Conservation (phyloP, 2,888 invertebrate genomes). For the Rhodophaea formosa region DNA sequence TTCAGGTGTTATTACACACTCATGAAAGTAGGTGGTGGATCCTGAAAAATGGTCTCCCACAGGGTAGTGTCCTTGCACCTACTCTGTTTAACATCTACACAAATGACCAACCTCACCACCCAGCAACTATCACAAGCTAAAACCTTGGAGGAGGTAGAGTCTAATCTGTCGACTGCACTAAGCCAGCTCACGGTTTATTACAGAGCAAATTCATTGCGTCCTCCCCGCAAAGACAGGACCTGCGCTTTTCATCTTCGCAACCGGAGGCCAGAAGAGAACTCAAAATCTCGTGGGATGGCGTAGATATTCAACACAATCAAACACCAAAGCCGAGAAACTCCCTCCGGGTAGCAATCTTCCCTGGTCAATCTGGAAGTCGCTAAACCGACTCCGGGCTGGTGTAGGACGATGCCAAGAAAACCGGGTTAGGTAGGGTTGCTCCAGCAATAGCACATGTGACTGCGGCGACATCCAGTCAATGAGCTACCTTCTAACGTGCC, state of each 20-base stretch:
- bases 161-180: background rate
- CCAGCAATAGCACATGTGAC: no score
- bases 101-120: background rate
- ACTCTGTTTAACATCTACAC: background rate
- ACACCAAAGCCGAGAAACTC: no score
- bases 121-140: background rate
- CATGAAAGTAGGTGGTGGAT: background rate
- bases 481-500: no score
- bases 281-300: no score
- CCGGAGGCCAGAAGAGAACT: no score
- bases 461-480: no score
- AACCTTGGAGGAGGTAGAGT: background rate
- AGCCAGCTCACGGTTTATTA: background rate
- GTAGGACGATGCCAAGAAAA: no score
- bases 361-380: no score
- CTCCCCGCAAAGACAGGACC: background rate
- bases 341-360: no score
- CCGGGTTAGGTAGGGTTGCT: no score
- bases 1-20: background rate
- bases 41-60: background rate
- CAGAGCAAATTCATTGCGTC: background rate
- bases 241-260: background rate
- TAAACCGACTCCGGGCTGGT: no score
- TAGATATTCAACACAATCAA: no score
- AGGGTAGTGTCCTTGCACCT: background rate